These are phyloP conservation scores for Athene noctua DNA, from an alignment of 2,113 vertebrate species.

Conservation along the genomic window DNA sequence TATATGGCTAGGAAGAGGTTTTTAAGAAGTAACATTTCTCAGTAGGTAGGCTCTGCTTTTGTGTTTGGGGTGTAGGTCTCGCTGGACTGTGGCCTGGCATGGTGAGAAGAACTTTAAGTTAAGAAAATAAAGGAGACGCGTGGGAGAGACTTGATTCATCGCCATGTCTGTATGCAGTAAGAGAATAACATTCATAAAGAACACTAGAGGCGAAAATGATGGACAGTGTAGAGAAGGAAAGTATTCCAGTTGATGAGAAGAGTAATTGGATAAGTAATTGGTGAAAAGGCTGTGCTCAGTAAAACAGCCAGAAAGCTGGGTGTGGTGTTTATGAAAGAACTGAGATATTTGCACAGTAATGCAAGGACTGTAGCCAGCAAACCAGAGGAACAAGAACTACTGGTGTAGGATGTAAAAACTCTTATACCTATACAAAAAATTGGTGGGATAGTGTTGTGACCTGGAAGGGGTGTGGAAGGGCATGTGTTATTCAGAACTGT, in stretches of 20 bases:
- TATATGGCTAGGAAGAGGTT: background rate
- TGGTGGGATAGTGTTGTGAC: background rate
- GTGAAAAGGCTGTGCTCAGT: background rate
- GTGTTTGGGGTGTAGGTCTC: background rate
- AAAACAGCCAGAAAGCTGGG: slow-evolving; percentile 2
- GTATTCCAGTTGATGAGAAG: background rate
- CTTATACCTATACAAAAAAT: background rate
- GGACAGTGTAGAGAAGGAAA: background rate
- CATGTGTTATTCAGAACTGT: background rate
- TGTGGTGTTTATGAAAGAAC: slow-evolving; percentile 10
- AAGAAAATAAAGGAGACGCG: background rate
- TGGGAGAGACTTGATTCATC: background rate
- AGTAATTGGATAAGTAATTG: slow-evolving; percentile 49
- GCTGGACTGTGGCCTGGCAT: background rate
- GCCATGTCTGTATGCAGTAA: background rate
- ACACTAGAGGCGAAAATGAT: background rate
- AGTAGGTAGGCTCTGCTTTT: background rate
- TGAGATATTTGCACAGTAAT: background rate
- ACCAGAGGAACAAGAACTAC: slow-evolving; percentile 55
- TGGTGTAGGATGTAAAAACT: background rate
- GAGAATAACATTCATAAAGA: background rate
- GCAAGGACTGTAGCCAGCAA: slow-evolving; percentile 7
- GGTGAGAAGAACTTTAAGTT: background rate
- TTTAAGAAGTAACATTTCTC: background rate
- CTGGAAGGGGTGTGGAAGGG: background rate